Base-by-base conservation (phyloP, 1,140 invertebrate genomes). In the Bombus confusus region DNA sequence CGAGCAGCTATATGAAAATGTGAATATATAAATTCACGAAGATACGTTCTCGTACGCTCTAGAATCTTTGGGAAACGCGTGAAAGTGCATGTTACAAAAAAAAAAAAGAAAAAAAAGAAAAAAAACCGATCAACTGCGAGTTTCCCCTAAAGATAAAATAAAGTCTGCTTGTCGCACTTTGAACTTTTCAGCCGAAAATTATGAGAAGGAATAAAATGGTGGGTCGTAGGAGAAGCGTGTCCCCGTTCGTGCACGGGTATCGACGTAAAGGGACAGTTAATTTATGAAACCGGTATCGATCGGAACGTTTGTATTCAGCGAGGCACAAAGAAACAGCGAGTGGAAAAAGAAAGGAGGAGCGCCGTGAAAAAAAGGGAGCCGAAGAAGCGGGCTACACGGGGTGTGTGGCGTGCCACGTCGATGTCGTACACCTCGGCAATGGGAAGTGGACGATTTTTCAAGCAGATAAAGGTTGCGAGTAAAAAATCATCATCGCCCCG, bases 211-310 rank as follows among this genome's bases (percentile, higher is more conserved):
- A n/a, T 25, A 41, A 31, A 73, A 64, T 77, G 83, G 41, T 2
- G 64, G 41, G 31, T 52, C 12, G 5, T 15, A 15, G 1, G 22
- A 25, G 43, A 13, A 75, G 3, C 73, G 31, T 57, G 31, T 75
- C 31, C 13, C 3, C 22, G 28, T 59, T 76, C 25, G 64, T 39
- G 73, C 47, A 59, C 18, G 62, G 57, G 78, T 72, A 68, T 81
- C 74, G 73, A 87, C 57, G 37, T 34, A 41, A 66, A 25, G 74
- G 79, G 76, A 52, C 43, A 76, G 76, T 79, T 90, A 90, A 90
- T 91, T 91, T 88, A 88, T 88, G 89, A 85, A 86, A 86, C 83
- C 83, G 68, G 76, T 78, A 91, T 91, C 89, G 89, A 91, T 88
- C 87, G 76, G 31, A 3, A 66, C 62, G 83, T 80, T 87, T 77